Evolutionary conservation across 2,888 invertebrate genomes (phyloP), one percentile per base, ranked within the genome.

Genomic region (Drosophila limbata): DNA sequence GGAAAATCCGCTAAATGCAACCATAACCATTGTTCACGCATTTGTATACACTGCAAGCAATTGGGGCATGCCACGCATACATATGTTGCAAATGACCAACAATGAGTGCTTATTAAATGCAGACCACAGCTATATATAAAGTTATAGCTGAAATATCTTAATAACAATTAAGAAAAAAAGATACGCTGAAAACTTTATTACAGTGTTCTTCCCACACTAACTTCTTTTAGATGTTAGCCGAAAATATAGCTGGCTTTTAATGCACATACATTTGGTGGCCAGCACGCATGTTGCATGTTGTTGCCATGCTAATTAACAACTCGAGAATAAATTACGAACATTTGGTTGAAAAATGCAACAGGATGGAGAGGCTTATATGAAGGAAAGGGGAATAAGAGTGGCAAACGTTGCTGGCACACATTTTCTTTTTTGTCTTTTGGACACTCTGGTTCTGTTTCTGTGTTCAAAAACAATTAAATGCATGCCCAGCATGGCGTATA

Each of bases 401-500:
- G 35, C 10, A 40, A 10, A 10, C 6, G 1, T n/a, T 4, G 33
- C 4, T 28, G 25, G 45, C 11, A 40, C 11, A 5, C 21, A 21
- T 31, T 66, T 53, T n/a, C n/a, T n/a, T n/a, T n/a, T n/a, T n/a
- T n/a, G n/a, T 44, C 45, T 64, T 56, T 50, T 62, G 10, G 21
- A 9, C n/a, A 17, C 52, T 44, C 25, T 59, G 42, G 53, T 42
- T 3, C 51, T 47, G 50, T 52, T 28, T 3, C 48, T 44, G 50
- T 53, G 8, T 28, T 6, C 28, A 60, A 77, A 83, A 85, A 85
- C 83, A 84, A 84, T 84, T 84, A 84, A 85, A 84, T 77, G 81
- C 86, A 84, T 74, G 69, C 68, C 72, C n/a, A 65, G 53, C 73
- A 35, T 42, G 69, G 77, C 87, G 84, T 76, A 79, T 84, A 77